phyloP scores from a whole-genome alignment of 2,113 vertebrate species.

The Chinchilla lanigera region DNA sequence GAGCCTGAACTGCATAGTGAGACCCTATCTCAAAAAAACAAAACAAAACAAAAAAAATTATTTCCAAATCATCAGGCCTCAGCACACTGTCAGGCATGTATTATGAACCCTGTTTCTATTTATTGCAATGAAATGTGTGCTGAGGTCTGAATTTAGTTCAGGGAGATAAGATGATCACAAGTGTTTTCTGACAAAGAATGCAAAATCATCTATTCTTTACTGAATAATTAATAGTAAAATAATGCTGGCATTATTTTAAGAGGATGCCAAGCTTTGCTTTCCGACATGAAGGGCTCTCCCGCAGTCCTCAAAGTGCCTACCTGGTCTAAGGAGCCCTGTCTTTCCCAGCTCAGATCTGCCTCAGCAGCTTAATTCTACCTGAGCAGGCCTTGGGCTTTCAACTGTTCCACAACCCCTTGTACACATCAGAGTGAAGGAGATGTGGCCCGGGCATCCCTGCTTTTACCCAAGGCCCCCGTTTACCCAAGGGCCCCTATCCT shows the following conservation, averaged over 20 bases:
- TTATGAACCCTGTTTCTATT: neutral
- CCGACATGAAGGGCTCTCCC: neutral
- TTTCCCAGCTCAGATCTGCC: neutral
- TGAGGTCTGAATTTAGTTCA: constrained; percentile 38
- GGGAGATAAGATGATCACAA: neutral
- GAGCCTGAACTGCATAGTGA: neutral
- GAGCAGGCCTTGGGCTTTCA: neutral
- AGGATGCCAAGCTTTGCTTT: neutral
- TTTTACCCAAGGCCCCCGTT: neutral
- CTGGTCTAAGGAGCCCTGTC: neutral
- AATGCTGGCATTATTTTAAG: neutral
- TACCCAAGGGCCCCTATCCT: neutral
- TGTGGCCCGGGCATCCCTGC: neutral
- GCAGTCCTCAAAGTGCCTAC: neutral
- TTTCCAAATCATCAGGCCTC: neutral
- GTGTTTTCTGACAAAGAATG: constrained; percentile 28
- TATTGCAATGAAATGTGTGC: neutral
- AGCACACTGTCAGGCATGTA: neutral
- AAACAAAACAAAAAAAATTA: neutral
- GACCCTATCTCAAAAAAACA: neutral
- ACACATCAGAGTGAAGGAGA: neutral
- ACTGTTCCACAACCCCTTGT: neutral
- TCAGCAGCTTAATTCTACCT: neutral
- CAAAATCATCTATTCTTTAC: neutral
- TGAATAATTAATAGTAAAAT: constrained; percentile 33